Evolutionary conservation across 1,140 invertebrate species (phyloP).

Genomic region (Drosophila bipectinata): DNA sequence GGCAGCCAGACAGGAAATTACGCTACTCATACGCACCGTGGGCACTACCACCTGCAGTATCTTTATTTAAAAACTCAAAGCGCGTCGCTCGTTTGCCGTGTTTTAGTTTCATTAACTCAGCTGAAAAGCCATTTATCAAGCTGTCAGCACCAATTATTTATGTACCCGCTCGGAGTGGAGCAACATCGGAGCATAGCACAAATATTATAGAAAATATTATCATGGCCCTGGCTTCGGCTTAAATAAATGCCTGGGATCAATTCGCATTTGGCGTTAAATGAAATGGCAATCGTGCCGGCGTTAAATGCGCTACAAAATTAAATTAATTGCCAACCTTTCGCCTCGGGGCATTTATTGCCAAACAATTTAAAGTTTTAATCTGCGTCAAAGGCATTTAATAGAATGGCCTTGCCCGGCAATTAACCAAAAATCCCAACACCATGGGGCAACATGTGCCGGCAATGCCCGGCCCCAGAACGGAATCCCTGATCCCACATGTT

Average conservation of each 20-base stretch:
- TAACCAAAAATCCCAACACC: conserved; percentile 33
- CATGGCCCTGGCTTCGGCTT: conserved; percentile 14
- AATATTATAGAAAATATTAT: conserved; percentile 70
- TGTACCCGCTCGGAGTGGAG: conserved; percentile 17
- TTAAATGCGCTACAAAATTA: conserved; percentile 54
- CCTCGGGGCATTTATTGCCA: conserved; percentile 37
- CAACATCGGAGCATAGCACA: neutral
- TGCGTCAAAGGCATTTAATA: conserved; percentile 36
- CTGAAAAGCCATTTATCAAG: conserved; percentile 77
- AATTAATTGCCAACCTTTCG: conserved; percentile 61
- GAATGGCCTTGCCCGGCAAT: conserved; percentile 43
- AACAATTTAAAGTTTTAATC: conserved; percentile 70
- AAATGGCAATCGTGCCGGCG: conserved; percentile 45
- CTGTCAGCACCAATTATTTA: conserved; percentile 79
- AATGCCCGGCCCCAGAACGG: conserved; percentile 34
- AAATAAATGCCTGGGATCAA: conserved; percentile 29
- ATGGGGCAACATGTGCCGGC: conserved; percentile 50
- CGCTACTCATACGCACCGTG: conserved; percentile 76
- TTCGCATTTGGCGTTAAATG: conserved; percentile 45
- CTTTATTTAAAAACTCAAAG: conserved; percentile 67
- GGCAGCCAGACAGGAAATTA: conserved; percentile 65
- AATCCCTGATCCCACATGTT: conserved; percentile 46
- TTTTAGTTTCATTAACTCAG: conserved; percentile 78
- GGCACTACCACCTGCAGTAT: conserved; percentile 59
- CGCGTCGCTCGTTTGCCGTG: conserved; percentile 51